Evolutionary conservation across 2,113 vertebrate genomes (phyloP).

Genomic region (Murina feae): DNA sequence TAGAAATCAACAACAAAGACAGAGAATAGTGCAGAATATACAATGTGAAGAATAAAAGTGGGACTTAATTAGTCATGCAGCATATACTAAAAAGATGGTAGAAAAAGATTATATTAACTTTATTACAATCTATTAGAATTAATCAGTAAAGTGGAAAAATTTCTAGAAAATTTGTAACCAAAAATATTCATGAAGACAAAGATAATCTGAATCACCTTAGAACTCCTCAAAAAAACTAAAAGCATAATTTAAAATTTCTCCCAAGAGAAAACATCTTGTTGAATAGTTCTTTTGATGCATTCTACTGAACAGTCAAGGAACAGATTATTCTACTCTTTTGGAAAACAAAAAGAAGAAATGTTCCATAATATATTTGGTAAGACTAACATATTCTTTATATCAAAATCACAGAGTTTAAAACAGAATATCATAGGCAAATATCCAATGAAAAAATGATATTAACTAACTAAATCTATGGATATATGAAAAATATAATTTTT

Average conservation of each 20-base stretch:
- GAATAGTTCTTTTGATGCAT: neutral
- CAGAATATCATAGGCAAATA: neutral
- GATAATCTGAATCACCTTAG: neutral
- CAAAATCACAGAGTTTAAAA: constrained; percentile 9
- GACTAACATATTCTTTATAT: neutral
- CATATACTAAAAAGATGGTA: neutral
- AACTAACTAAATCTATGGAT: neutral
- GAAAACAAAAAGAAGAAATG: neutral
- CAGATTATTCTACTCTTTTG: neutral
- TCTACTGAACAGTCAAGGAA: neutral
- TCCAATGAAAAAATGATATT: neutral
- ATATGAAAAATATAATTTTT: neutral
- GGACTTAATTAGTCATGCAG: neutral
- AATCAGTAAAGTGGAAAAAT: neutral
- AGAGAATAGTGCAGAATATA: neutral
- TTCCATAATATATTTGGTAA: neutral
- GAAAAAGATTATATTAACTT: neutral
- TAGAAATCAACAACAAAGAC: neutral
- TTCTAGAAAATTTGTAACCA: neutral
- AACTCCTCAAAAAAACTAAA: neutral
- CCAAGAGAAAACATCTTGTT: neutral
- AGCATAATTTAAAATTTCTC: neutral
- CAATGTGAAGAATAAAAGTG: neutral
- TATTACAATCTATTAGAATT: neutral
- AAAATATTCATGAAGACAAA: neutral